Conservation (phyloP, 1,140 invertebrate species). For the Leptinotarsa lineolata region DNA sequence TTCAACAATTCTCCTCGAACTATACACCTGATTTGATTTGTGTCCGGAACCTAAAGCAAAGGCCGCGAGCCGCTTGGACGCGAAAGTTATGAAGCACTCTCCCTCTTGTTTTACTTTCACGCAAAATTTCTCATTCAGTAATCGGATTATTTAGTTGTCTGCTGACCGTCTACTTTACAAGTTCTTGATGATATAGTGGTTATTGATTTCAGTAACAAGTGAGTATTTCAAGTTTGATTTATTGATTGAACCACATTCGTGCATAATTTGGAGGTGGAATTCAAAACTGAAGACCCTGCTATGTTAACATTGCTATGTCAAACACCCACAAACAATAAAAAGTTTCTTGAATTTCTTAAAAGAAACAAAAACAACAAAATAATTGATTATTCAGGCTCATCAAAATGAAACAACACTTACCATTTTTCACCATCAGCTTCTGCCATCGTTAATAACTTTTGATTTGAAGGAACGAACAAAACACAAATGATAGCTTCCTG, state of each 20-base stretch:
- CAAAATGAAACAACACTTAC: no score
- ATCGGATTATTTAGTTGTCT: constrained; percentile 15
- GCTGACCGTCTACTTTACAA: background rate
- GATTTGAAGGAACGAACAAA: no score
- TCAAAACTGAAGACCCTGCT: background rate
- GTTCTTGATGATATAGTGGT: constrained; percentile 7
- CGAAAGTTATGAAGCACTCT: constrained; percentile 26
- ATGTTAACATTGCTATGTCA: no score
- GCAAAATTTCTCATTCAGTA: constrained; percentile 22
- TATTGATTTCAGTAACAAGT: background rate
- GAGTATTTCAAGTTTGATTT: constrained; percentile 4
- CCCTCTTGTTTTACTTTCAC: constrained; percentile 27
- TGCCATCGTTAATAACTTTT: no score
- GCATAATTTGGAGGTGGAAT: background rate
- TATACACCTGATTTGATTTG: background rate
- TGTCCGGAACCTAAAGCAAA: background rate
- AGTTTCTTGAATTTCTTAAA: no score
- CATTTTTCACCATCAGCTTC: no score
- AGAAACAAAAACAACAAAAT: no score
- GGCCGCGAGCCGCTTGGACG: background rate
- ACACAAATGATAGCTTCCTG: no score
- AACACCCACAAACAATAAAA: no score
- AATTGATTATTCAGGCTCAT: no score
- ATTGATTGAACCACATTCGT: background rate
- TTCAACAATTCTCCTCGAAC: background rate